Percentiles rank a stretch among this genome's conserved stretches.
Conservation (phyloP, 2,113 vertebrate species). For the Thymallus thymallus region DNA sequence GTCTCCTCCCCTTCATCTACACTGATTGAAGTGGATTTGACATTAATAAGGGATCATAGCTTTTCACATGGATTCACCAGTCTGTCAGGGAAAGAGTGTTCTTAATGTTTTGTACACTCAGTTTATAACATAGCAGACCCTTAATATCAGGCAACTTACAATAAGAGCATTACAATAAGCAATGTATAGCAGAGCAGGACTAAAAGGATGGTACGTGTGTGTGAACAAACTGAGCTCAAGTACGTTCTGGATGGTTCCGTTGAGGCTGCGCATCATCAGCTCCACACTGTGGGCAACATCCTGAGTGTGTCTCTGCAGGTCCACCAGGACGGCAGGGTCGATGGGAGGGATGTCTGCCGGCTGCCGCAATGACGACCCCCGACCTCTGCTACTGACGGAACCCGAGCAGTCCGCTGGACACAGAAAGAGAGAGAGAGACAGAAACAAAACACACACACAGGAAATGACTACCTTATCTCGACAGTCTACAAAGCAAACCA, state of each 20-base stretch:
- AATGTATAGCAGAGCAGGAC: background rate
- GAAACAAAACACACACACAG: background rate
- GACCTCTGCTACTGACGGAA: slow-evolving; percentile 63
- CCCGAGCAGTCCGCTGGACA: slow-evolving; percentile 72
- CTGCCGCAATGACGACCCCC: slow-evolving; percentile 62
- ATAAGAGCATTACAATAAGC: too few species aligned
- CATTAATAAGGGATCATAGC: too few species aligned
- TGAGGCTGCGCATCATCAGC: slow-evolving; percentile 89
- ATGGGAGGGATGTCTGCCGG: slow-evolving; percentile 83
- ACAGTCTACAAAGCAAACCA: background rate
- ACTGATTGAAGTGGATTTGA: too few species aligned
- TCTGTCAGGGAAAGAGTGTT: too few species aligned
- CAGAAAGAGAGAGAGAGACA: background rate
- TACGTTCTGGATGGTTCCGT: slow-evolving; percentile 92
- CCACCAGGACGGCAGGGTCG: slow-evolving; percentile 74
- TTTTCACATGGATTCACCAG: too few species aligned
- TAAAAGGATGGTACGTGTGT: background rate
- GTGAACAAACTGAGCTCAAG: slow-evolving; percentile 53
- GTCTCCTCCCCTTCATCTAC: too few species aligned
- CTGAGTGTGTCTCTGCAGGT: slow-evolving; percentile 84
- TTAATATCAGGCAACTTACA: background rate
- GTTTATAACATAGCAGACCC: too few species aligned
- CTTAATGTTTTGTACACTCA: too few species aligned
- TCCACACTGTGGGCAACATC: slow-evolving; percentile 90
- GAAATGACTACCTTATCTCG: background rate